A percentile compares a stretch with the other conserved stretches of the same genome.
phyloP scores from a whole-genome alignment of 2,797 vertebrate species.

The Mormyrus hasselquistii region DNA sequence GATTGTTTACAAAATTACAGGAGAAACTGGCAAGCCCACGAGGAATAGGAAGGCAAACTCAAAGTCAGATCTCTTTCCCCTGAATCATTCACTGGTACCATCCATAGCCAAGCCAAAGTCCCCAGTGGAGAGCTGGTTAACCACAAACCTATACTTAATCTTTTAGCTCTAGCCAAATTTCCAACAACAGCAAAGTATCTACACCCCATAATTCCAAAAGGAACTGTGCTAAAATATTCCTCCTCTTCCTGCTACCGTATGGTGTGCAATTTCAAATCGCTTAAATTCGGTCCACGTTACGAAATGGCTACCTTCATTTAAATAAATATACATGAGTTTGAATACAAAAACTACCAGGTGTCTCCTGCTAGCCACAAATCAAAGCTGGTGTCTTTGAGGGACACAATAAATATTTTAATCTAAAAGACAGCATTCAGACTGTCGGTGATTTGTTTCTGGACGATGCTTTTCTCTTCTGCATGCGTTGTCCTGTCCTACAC shows the following conservation, averaged over 20 bases:
- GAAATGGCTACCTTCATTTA: not conserved
- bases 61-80: not conserved
- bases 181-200: not conserved
- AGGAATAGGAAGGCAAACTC: not conserved
- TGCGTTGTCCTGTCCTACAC: not conserved
- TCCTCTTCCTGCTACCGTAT: not conserved
- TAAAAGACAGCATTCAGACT: not conserved
- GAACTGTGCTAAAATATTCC: not conserved
- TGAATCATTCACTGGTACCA: not conserved
- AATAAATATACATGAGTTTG: not conserved
- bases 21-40: not conserved
- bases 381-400: not conserved
- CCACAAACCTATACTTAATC: not conserved
- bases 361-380: not conserved
- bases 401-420: not conserved
- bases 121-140: not conserved
- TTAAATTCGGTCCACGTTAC: not conserved
- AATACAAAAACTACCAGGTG: not conserved
- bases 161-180: not conserved
- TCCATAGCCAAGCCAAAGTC: not conserved
- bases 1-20: not conserved
- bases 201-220: not conserved
- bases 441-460: not conserved
- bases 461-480: not conserved
- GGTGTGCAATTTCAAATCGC: not conserved